Base-by-base conservation (phyloP, 2,113 vertebrate genomes). In the Cinclus mexicanus region DNA sequence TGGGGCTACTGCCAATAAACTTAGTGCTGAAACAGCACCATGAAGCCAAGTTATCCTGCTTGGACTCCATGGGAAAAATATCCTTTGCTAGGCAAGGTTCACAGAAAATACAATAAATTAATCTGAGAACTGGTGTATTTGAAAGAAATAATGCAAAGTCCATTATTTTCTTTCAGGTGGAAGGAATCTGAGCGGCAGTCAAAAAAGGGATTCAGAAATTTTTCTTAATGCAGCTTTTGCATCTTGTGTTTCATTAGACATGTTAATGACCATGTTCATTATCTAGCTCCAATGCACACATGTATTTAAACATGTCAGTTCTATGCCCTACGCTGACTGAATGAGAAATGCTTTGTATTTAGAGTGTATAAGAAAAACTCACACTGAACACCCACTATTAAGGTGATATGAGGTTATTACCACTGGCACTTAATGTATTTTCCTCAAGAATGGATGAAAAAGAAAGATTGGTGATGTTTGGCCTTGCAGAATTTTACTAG, bases 21-120 rank as follows among this genome's bases (percentile, higher is more conserved):
- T 79, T 50, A 56, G 61, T 89, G 80, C 80, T 96, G 92, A 90
- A 94, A 83, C 50, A 93, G 92, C 67, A 75, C 52, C 39, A 31
- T 50, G 57, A 72, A 93, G 61, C 69, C 82, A 92, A 74, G 72
- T 80, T 85, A 55, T 55, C 52, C 74, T 92, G 16, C 60, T 82
- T 46, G 65, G 60, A 23, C 31, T 77, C 86, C 44, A 26, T 7
- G 8, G 22, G 20, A 57, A 28, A 60, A 44, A 7, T 28, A 4
- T 52, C 7, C 13, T 78, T 70, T 71, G 17, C 35, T 37, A 33
- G 24, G 11, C 37, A 33, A 52, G 3, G 1, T 47, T 83, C 49
- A 44, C 10, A 64, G 49, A 64, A 90, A 74, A 74, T 17, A 61
- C 6, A 29, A 33, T 24, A 64, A 81, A 8, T n/a, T 0, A 55